Conservation (phyloP, 1,140 invertebrate genomes). For the Trichomalopsis sarcophagae region DNA sequence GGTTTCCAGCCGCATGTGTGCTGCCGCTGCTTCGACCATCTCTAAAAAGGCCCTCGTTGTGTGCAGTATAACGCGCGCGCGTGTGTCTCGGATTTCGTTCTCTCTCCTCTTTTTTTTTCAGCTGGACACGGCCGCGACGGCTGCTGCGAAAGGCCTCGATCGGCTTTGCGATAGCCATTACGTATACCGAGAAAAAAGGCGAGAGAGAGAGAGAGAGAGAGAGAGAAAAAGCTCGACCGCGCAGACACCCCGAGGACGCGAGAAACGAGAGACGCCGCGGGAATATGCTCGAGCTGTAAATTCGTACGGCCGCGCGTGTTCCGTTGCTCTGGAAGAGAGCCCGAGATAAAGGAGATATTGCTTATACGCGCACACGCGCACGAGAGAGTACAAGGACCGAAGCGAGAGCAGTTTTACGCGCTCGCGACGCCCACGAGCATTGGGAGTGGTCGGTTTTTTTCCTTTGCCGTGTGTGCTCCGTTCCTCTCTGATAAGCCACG, state of each 20-base stretch:
- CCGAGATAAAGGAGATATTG: not conserved
- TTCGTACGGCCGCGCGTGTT: too few relatives aligned
- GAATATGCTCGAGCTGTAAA: too few relatives aligned
- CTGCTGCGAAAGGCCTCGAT: slow-evolving; percentile 41
- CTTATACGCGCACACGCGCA: not conserved
- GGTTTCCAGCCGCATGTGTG: slow-evolving; percentile 30
- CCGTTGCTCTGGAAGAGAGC: not conserved
- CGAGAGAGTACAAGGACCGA: not conserved
- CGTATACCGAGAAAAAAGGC: slow-evolving; percentile 5
- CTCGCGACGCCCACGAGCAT: slow-evolving; percentile 3
- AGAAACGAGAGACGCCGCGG: too few relatives aligned
- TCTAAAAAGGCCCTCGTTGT: slow-evolving; percentile 7
- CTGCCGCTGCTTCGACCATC: not conserved
- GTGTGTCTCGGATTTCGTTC: slow-evolving; percentile 27
- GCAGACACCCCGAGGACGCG: too few relatives aligned
- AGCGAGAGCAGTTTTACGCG: not conserved
- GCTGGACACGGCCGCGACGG: slow-evolving; percentile 35
- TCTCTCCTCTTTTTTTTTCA: slow-evolving; percentile 8
- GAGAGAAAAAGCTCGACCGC: too few relatives aligned
- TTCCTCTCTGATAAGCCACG: not conserved
- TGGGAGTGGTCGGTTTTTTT: not conserved
- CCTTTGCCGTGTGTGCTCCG: not conserved
- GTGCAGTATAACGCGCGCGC: not conserved
- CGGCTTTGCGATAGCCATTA: slow-evolving; percentile 28
- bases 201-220: not conserved